Evolutionary conservation across 2,888 invertebrate species (phyloP), one percentile per base, ranked within the genome.

Genomic region (Koerneria pararmatus): DNA sequence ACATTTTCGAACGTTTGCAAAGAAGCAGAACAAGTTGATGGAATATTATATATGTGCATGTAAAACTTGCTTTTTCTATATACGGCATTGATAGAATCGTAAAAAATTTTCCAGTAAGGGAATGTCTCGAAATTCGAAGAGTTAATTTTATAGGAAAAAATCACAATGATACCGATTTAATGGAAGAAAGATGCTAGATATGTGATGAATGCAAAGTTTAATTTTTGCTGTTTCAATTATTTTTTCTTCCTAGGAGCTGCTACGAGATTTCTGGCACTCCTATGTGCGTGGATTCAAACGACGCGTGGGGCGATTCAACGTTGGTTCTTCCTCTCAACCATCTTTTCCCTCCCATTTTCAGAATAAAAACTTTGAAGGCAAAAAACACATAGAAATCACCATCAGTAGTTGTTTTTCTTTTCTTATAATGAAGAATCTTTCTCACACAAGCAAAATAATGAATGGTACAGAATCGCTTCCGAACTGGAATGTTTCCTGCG

Each of bases 131-230:
- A 22, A 48, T 22, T 5, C 3, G 24, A 48, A 48, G 4, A 24
- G 11, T 4, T n/a, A 48, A 48, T 22, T 24, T 31, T 29, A 32
- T 11, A 53, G 8, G 24, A 5, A 15, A 32, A 53, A 53, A 53
- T 32, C 15, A 19, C 1, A 24, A 2, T 53, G 46, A 3, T 1
- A 22, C 58, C n/a, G 35, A 41, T 29, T 97, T 97, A 95, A 95
- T 95, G 83, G 95, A 97, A 91, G 95, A 95, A 76, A 95, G 95
- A 87, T 90, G 92, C 73, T 95, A 95, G 65, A 95, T 95, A 72
- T 95, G 95, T 71, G 95, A 97, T 85, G 93, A 93, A 63, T 95
- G 97, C 86, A 89, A 92, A 59, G 93, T 97, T 80, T 93, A 95
- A 72, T 94, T 94, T 95, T 97, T 84, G 95, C 95, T 75, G 91